Percentiles rank a stretch among this genome's conserved stretches.
phyloP scores from a whole-genome alignment of 2,113 vertebrate genomes.

The Siphamia tubifer region DNA sequence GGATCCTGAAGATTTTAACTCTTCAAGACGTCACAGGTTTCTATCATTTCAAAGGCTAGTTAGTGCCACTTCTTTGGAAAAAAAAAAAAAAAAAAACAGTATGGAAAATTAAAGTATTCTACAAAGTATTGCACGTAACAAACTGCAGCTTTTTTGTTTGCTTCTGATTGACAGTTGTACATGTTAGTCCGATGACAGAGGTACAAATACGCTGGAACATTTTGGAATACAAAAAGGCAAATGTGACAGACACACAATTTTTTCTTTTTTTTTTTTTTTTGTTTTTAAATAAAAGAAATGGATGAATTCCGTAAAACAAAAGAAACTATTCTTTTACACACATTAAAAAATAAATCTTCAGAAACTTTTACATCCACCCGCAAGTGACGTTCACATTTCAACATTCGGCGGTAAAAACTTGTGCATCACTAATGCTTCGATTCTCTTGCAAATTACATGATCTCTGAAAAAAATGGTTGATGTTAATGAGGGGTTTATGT shows the following conservation, averaged over 20 bases:
- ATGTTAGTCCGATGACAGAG: constrained; percentile 56
- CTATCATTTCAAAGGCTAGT: constrained; percentile 5
- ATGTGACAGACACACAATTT: constrained; percentile 64
- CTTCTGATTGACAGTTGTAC: constrained; percentile 65
- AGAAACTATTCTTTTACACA: constrained; percentile 5
- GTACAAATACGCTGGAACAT: constrained; percentile 66
- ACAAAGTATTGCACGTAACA: constrained; percentile 80
- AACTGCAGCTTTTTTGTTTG: constrained; percentile 57
- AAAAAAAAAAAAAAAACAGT: constrained; percentile 55
- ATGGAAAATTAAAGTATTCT: constrained; percentile 64
- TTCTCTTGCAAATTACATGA: constrained; percentile 32
- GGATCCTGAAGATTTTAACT: constrained; percentile 49
- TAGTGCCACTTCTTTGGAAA: constrained; percentile 8
- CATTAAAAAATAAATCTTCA: constrained; percentile 65
- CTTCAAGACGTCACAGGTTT: constrained; percentile 26
- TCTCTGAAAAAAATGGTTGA: constrained; percentile 31
- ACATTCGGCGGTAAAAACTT: constrained; percentile 57
- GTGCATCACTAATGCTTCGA: constrained; percentile 55
- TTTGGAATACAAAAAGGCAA: constrained; percentile 79
- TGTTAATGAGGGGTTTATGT: not conserved
- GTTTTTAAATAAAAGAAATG: constrained; percentile 48
- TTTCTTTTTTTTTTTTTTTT: too few relatives aligned
- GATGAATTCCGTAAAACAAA: constrained; percentile 40
- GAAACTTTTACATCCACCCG: constrained; percentile 48
- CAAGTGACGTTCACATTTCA: constrained; percentile 63